Percentiles rank a stretch among this genome's conserved stretches.
Evolutionary conservation across 2,113 vertebrate genomes (phyloP).

Genomic region (Nycticorax nycticorax): DNA sequence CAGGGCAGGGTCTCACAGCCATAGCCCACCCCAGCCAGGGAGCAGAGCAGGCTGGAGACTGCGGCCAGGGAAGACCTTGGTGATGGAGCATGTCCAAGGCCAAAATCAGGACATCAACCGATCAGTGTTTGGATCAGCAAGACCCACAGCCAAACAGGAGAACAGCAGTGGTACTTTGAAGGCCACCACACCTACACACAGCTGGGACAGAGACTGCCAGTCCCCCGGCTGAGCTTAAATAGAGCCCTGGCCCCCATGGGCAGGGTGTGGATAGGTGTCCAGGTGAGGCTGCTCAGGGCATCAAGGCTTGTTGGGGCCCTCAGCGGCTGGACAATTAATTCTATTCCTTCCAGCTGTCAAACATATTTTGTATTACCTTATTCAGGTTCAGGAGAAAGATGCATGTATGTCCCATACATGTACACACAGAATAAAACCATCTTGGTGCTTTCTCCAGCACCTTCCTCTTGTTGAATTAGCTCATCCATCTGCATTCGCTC

Average conservation of each 20-base stretch:
- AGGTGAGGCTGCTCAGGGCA: neutral
- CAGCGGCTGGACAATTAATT: neutral
- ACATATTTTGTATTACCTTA: neutral
- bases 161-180: rapidly evolving
- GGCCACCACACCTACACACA: neutral
- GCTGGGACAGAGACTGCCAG: rapidly evolving
- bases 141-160: rapidly evolving
- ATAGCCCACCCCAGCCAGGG: neutral
- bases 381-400: neutral
- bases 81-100: neutral
- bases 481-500: neutral
- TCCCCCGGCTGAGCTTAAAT: neutral
- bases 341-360: neutral
- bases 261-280: neutral
- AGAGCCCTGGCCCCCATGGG: neutral
- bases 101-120: rapidly evolving
- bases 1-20: neutral
- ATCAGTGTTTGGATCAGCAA: rapidly evolving
- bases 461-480: neutral
- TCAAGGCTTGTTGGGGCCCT: neutral
- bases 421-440: neutral
- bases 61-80: rapidly evolving
- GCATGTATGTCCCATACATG: rapidly evolving
- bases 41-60: rapidly evolving
- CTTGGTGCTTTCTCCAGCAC: neutral